phyloP scores from a whole-genome alignment of 2,113 vertebrate genomes.

The Osmerus eperlanus region DNA sequence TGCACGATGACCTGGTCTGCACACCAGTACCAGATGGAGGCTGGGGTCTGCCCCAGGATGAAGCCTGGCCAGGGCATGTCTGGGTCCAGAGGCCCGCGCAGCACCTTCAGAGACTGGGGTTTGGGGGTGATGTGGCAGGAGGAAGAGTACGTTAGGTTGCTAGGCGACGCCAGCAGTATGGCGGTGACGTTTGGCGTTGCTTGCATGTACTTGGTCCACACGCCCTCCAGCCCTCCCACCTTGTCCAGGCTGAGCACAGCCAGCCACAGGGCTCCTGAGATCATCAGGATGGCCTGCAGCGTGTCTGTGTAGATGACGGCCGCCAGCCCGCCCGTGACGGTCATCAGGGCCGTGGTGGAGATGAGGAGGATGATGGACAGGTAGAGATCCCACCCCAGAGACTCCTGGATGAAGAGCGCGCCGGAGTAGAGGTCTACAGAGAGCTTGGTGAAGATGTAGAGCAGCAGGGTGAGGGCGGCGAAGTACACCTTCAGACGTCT shows the following conservation, averaged over 20 bases:
- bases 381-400: constrained; percentile 87
- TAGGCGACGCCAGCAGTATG: constrained; percentile 79
- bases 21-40: constrained; percentile 98
- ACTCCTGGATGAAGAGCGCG: constrained; percentile 88
- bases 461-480: constrained; percentile 81
- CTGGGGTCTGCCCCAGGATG: constrained; percentile 89
- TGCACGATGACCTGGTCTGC: constrained; percentile 96
- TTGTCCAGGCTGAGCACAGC: constrained; percentile 80
- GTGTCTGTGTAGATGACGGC: constrained; percentile 91
- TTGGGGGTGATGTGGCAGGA: constrained; percentile 82
- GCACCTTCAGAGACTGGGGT: constrained; percentile 81
- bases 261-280: constrained; percentile 82
- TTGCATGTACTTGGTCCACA: constrained; percentile 86
- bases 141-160: constrained; percentile 81
- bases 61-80: constrained; percentile 95
- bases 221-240: constrained; percentile 84
- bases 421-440: constrained; percentile 89
- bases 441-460: constrained; percentile 91
- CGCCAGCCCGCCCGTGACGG: constrained; percentile 84
- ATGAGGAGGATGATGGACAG: constrained; percentile 86
- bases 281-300: constrained; percentile 86
- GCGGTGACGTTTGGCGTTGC: constrained; percentile 84
- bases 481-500: constrained; percentile 87
- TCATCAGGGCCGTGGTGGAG: constrained; percentile 83
- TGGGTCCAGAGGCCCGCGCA: constrained; percentile 82